Conservation (phyloP, 2,797 vertebrate genomes). For the Eremophila alpestris region DNA sequence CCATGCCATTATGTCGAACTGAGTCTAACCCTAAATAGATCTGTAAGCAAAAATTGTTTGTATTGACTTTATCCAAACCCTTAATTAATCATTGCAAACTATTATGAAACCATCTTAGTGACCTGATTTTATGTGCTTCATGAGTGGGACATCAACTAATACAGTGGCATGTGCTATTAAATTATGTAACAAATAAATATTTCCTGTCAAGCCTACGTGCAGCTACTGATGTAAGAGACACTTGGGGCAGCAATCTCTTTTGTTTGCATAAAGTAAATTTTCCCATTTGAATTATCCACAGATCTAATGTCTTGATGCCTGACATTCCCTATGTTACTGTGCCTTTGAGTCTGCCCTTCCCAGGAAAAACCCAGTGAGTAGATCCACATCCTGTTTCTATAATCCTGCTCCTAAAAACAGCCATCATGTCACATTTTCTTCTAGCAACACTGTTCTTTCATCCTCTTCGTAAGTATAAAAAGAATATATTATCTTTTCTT, state of each 20-base stretch:
- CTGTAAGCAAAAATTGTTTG: neutral
- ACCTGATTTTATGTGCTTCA: neutral
- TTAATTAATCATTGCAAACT: neutral
- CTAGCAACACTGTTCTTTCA: conserved; percentile 7
- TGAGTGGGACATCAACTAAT: neutral
- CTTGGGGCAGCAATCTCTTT: neutral
- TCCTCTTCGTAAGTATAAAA: conserved; percentile 35
- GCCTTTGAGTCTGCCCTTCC: neutral
- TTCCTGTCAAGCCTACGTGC: neutral
- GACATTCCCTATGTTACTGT: neutral
- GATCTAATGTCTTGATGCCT: neutral
- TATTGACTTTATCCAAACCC: neutral
- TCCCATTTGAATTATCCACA: neutral
- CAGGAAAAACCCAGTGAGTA: neutral
- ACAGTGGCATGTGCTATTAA: neutral
- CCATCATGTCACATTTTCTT: neutral
- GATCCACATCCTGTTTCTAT: neutral
- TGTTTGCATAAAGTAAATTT: neutral
- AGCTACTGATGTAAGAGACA: neutral
- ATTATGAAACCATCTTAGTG: conserved; percentile 7
- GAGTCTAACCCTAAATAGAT: neutral
- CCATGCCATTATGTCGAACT: rapidly evolving
- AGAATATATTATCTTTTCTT: conserved; percentile 19
- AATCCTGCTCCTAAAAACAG: conserved; percentile 17
- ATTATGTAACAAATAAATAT: conserved; percentile 20